Evolutionary conservation across 2,113 vertebrate genomes (phyloP).

Genomic region (Oncorhynchus keta): DNA sequence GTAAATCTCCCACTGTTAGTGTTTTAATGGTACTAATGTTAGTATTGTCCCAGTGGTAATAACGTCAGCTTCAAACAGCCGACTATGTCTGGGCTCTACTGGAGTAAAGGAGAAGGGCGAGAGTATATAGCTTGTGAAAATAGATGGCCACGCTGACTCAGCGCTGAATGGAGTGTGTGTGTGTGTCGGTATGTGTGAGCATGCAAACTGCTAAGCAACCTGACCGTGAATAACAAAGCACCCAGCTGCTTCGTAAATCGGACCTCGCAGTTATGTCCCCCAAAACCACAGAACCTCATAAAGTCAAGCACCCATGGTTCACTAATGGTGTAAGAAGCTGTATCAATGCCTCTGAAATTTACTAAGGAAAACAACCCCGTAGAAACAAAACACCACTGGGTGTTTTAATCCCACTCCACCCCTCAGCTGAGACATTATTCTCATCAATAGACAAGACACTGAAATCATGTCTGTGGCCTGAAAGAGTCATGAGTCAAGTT

Average conservation of each 20-base stretch:
- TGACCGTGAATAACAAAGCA: conserved; percentile 57
- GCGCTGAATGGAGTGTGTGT: conserved; percentile 28
- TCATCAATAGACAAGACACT: conserved; percentile 29
- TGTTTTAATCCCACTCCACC: conserved; percentile 54
- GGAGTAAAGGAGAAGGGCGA: conserved; percentile 46
- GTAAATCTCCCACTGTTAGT: conserved; percentile 61
- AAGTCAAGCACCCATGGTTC: conserved; percentile 55
- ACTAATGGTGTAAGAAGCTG: conserved; percentile 45
- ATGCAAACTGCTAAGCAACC: conserved; percentile 47
- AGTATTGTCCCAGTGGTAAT: conserved; percentile 56
- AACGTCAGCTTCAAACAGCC: conserved; percentile 50
- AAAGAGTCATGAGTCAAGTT: conserved; percentile 17
- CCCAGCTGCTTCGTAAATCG: conserved; percentile 58
- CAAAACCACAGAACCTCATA: conserved; percentile 67
- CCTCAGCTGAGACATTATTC: conserved; percentile 8
- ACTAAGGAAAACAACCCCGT: conserved; percentile 58
- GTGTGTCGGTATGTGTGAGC: neutral
- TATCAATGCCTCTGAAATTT: conserved; percentile 49
- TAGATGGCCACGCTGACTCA: conserved; percentile 60
- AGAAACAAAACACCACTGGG: conserved; percentile 59
- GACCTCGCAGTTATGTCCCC: conserved; percentile 54
- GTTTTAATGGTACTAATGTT: conserved; percentile 61
- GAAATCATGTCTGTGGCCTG: conserved; percentile 46
- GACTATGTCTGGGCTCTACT: conserved; percentile 38
- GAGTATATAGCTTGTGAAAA: conserved; percentile 63